Base-by-base conservation (phyloP, 2,888 invertebrate species). In the Tetragonisca angustula region DNA sequence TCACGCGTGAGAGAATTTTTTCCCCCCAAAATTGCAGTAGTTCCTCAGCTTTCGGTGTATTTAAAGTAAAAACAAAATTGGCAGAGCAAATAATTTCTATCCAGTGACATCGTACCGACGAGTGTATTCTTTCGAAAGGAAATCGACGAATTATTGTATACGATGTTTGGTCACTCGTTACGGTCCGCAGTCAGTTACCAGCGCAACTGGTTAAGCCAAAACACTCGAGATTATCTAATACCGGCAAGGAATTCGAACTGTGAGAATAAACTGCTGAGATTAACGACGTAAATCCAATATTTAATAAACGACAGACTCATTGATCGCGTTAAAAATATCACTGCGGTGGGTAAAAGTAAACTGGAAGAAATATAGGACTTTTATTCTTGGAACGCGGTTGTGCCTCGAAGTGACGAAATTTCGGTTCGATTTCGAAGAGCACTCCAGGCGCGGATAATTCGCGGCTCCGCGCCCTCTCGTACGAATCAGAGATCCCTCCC, bases 401-500 rank as follows among this genome's bases (percentile, higher is more conserved):
- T 5, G 67, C n/a, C 24, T 49, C 9, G 17, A 43, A 24, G 9
- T n/a, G 65, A 21, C 43, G n/a, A n/a, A 27, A 15, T 13, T 15
- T 43, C n/a, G 9, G 32, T 9, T n/a, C 56, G 24, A 62, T 19
- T 32, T 17, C 5, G 49, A 27, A 50, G 32, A 67, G 15, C 19
- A 1, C 5, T 4, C 21, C 50, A 21, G 36, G 24, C 43, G 9
- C 43, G 43, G 43, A 43, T 59, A 50, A 59, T 76, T 68, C 61
- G 21, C 59, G 32, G 32, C 21, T n/a, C 4, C 62, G 72, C 64
- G 72, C 69, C 61, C 69, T 62, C 19, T 17, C 5, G 49, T 76
- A 65, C 73, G 52, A 15, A 24, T n/a, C 4, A 2, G n/a, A 11
- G 9, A 9, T 43, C 43, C 43, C 56, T 11, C 13, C 13, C 74